These are phyloP conservation scores for Numenius arquata DNA, from an alignment of 2,113 vertebrate genomes.

Conservation along the genomic window DNA sequence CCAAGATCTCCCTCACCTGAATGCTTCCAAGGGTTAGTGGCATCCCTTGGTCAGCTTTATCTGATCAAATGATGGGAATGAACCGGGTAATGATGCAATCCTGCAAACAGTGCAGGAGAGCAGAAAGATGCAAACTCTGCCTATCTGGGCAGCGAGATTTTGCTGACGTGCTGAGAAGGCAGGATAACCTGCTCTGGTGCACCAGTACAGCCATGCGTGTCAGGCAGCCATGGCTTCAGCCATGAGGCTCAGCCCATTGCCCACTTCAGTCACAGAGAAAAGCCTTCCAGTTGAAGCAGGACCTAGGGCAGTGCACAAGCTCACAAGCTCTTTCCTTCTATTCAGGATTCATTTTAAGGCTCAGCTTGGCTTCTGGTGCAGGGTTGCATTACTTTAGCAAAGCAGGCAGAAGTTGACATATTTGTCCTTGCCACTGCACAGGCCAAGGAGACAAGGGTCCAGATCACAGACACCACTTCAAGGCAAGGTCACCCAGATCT, in stretches of 20 bases:
- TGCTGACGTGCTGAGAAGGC: not conserved
- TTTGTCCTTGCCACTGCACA: not conserved
- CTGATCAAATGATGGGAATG: not conserved
- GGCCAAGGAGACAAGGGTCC: not conserved
- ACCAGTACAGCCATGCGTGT: not conserved
- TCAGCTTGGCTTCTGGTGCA: not conserved
- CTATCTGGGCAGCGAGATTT: not conserved
- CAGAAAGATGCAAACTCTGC: not conserved
- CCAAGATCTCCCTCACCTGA: not conserved
- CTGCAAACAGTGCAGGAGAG: not conserved
- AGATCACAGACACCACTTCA: not conserved
- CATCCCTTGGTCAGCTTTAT: not conserved
- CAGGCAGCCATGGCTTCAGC: not conserved
- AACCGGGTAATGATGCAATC: not conserved
- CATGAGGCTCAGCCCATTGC: rapidly evolving
- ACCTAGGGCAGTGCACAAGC: not conserved
- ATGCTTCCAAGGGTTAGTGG: not conserved
- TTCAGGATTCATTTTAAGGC: not conserved
- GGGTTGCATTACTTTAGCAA: not conserved
- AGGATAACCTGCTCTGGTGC: not conserved
- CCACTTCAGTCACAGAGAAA: not conserved
- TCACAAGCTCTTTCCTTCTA: not conserved
- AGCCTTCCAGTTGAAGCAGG: not conserved
- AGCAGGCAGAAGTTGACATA: not conserved
- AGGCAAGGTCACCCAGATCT: not conserved